These are phyloP conservation scores for Athetis lepigone DNA, from an alignment of 2,888 invertebrate genomes.

Conservation along the genomic window DNA sequence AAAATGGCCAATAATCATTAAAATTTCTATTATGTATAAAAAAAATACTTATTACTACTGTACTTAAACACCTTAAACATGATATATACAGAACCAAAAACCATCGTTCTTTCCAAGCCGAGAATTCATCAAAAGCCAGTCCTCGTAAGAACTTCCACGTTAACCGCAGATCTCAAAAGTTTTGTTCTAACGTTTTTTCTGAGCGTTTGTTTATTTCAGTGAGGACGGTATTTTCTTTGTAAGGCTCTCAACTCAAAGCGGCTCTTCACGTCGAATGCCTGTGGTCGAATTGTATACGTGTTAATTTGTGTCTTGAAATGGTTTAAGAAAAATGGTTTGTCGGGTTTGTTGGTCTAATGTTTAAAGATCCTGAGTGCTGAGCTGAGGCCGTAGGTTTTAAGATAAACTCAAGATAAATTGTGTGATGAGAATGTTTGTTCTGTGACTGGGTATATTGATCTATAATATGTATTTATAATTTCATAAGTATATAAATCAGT, in stretches of 20 bases:
- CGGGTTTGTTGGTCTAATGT: too few relatives aligned
- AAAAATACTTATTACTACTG: too few relatives aligned
- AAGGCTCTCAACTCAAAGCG: slow-evolving; percentile 49
- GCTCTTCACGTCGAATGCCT: slow-evolving; percentile 47
- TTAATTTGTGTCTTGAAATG: slow-evolving; percentile 30
- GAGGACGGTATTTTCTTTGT: slow-evolving; percentile 51
- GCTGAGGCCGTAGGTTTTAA: too few relatives aligned
- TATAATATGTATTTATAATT: too few relatives aligned
- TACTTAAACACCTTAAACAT: background rate
- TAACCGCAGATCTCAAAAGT: slow-evolving; percentile 54
- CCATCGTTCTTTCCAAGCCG: slow-evolving; percentile 29
- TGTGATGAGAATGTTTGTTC: too few relatives aligned
- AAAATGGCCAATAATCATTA: too few relatives aligned
- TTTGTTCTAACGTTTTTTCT: slow-evolving; percentile 53
- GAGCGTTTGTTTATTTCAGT: slow-evolving; percentile 57
- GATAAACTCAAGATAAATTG: too few relatives aligned
- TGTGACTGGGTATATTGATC: too few relatives aligned
- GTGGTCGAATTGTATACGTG: slow-evolving; percentile 21
- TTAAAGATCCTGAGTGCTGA: too few relatives aligned
- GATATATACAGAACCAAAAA: slow-evolving; percentile 25
- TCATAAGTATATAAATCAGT: too few relatives aligned
- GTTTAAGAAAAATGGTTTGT: too few relatives aligned
- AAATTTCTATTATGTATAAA: too few relatives aligned
- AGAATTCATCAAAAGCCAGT: slow-evolving; percentile 55
- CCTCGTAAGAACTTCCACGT: slow-evolving; percentile 40